These are phyloP conservation scores for Crocuta crocuta DNA, from an alignment of 2,113 vertebrate species.

Conservation along the genomic window DNA sequence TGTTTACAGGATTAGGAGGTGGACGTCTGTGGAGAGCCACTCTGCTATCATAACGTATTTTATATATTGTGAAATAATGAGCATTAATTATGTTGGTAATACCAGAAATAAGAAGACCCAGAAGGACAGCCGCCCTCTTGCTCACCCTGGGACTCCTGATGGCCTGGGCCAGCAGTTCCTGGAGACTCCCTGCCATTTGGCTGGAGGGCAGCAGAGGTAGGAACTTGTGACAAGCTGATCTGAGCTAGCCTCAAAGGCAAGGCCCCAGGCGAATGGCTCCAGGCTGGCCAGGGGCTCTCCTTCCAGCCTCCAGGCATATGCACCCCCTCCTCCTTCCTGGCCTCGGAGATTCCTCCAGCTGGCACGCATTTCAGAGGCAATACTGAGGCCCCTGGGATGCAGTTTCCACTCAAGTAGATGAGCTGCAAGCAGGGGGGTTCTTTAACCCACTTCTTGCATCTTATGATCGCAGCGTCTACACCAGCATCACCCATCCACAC, in stretches of 20 bases:
- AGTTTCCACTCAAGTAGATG: accelerated
- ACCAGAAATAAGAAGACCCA: neutral
- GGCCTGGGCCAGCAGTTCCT: neutral
- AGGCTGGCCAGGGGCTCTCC: too few relatives aligned
- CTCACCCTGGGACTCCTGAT: neutral
- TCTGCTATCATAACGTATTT: neutral
- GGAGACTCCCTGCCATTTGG: neutral
- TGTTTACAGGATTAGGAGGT: too few relatives aligned
- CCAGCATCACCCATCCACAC: neutral
- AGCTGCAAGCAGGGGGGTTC: accelerated
- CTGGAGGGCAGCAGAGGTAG: neutral
- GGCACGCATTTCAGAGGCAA: neutral
- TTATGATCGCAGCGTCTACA: accelerated
- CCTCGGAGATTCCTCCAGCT: neutral
- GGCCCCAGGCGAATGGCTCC: neutral
- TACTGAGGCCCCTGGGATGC: neutral
- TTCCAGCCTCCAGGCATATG: neutral
- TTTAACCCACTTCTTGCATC: accelerated
- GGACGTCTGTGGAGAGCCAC: too few relatives aligned
- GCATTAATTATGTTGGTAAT: neutral
- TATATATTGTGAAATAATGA: neutral
- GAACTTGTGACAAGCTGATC: neutral
- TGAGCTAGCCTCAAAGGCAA: neutral
- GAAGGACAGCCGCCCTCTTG: neutral
- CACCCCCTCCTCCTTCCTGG: too few relatives aligned